Evolutionary conservation across 2,888 invertebrate genomes (phyloP), one percentile per base, ranked within the genome.

Genomic region (Sepioteuthis lessoniana): DNA sequence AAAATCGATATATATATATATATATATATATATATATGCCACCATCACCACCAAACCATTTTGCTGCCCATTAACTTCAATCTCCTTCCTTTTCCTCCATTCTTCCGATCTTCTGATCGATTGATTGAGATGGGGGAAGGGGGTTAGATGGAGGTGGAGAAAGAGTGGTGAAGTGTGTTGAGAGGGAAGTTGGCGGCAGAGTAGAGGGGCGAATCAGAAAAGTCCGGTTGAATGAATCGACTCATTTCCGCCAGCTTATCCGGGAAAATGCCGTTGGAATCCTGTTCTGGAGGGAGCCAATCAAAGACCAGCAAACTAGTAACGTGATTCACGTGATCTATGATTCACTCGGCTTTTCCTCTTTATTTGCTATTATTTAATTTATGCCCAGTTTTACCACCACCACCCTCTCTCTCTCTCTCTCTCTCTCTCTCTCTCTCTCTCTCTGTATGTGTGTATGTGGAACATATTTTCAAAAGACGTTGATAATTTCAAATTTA

Each of bases 221-320:
- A 76, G 76, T 35, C 35, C 76, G 35, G 76, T 76, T 76, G 76
- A 76, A 76, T 76, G 76, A 76, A 76, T 35, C 76, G 35, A 76
- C 19, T 76, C 76, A 35, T 76, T 76, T 76, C 76, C 76, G 35
- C 76, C n/a, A n/a, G 76, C 76, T 76, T 35, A 76, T 76, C 76
- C 76, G 76, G n/a, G n/a, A 76, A 76, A 76, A 76, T 76, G 76
- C 76, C 76, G 76, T 35, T 76, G 35, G 13, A 76, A 76, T 76
- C 76, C 76, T 35, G 76, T 35, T 76, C 76, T 76, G 76, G 19
- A 35, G n/a, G n/a, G 16, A 35, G n/a, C 76, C 76, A 76, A 76
- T 76, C 76, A 76, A 76, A 16, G 76, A 76, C 76, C 76, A n/a
- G 76, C 76, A 76, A 76, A 76, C 76, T 76, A 76, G n/a, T 76